Evolutionary conservation across 2,888 invertebrate genomes (phyloP).

Genomic region (Eupithecia centaureata): DNA sequence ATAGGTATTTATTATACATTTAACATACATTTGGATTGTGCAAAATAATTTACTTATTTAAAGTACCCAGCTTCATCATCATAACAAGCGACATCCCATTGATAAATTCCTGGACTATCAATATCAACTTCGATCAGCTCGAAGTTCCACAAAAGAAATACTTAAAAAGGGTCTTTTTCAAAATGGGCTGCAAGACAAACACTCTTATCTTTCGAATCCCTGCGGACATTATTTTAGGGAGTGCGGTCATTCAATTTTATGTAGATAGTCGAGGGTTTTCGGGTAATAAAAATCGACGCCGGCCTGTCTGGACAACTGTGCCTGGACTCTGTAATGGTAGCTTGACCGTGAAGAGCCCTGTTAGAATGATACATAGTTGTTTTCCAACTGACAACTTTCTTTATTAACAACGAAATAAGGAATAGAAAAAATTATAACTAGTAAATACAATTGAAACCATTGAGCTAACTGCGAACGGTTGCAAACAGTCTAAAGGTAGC

Average conservation of each 20-base stretch:
- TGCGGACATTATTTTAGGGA: constrained; percentile 5
- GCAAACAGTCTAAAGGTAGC: too few relatives aligned
- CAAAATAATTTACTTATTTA: too few relatives aligned
- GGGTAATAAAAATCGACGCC: constrained; percentile 6
- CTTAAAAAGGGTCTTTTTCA: background rate
- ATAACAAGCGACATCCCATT: background rate
- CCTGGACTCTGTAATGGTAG: background rate
- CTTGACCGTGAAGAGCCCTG: background rate
- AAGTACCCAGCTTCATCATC: background rate
- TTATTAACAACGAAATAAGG: too few relatives aligned
- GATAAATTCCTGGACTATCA: background rate
- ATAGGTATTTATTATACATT: too few relatives aligned
- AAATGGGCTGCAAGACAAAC: background rate
- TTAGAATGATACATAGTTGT: background rate
- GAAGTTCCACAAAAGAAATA: background rate
- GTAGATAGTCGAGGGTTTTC: constrained; percentile 1
- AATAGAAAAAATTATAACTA: too few relatives aligned
- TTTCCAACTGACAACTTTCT: background rate
- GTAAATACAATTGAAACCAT: too few relatives aligned
- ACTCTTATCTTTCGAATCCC: constrained; percentile 3
- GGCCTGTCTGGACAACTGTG: background rate
- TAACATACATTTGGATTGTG: too few relatives aligned
- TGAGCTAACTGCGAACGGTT: too few relatives aligned
- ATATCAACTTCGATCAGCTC: background rate
- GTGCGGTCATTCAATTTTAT: constrained; percentile 6